Conservation (phyloP, 2,797 vertebrate species). For the Garrulus glandarius region DNA sequence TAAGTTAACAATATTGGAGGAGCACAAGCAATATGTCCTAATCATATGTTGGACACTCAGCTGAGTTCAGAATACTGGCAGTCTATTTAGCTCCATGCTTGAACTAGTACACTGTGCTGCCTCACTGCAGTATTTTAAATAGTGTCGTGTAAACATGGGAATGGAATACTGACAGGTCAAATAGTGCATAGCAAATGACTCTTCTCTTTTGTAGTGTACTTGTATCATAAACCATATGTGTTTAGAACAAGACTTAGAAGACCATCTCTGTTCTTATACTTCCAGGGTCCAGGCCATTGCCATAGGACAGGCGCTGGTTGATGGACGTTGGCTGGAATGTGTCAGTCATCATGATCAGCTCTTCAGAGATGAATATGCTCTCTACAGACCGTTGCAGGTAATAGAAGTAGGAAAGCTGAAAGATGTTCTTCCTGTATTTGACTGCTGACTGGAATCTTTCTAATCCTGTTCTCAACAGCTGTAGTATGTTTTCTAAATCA, state of each 20-base stretch:
- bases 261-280: neutral
- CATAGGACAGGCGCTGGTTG: conserved; percentile 94
- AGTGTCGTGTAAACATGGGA: neutral
- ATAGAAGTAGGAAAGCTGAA: neutral
- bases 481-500: neutral
- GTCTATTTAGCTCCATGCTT: neutral
- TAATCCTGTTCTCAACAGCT: neutral
- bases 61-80: neutral
- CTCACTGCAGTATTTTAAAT: neutral
- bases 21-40: neutral
- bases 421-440: neutral
- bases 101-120: neutral
- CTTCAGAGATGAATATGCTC: conserved; percentile 95
- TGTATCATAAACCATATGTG: neutral
- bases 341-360: conserved; percentile 96
- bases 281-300: conserved; percentile 94
- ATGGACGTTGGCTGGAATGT: conserved; percentile 96
- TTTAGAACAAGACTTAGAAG: neutral
- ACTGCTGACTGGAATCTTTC: neutral
- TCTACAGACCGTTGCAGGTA: conserved; percentile 96
- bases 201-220: neutral
- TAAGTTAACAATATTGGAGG: neutral
- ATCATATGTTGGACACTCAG: neutral
- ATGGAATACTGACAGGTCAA: neutral
- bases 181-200: neutral